A percentile compares a stretch with the other conserved stretches of the same genome.
These are phyloP conservation scores for Drosophila trichaetosa DNA, from an alignment of 2,888 invertebrate genomes.

Conservation along the genomic window DNA sequence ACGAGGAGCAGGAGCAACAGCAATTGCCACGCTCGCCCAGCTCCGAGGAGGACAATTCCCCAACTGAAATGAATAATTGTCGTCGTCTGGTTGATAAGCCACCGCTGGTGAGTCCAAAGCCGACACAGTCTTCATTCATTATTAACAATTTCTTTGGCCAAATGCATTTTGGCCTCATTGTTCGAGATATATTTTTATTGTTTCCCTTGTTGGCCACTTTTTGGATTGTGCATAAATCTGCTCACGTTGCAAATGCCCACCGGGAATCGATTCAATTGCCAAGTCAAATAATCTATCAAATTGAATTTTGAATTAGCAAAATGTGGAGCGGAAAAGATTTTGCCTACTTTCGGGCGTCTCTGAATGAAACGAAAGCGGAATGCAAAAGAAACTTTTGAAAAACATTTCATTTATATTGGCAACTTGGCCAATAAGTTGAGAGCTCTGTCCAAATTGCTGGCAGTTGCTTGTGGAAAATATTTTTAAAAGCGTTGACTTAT, in stretches of 20 bases:
- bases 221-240: conserved; percentile 40
- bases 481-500: not conserved
- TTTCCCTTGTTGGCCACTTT: conserved; percentile 21
- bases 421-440: conserved; percentile 14
- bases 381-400: not conserved
- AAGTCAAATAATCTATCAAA: conserved; percentile 17
- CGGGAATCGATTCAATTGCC: conserved; percentile 20
- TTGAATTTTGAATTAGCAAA: conserved; percentile 1
- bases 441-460: not conserved
- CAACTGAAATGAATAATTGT: conserved; percentile 94
- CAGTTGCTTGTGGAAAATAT: not conserved
- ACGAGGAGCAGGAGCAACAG: conserved; percentile 44
- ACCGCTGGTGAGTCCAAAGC: conserved; percentile 86
- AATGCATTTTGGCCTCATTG: conserved; percentile 21
- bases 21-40: conserved; percentile 85
- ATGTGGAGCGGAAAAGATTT: conserved; percentile 12
- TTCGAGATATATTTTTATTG: conserved; percentile 28
- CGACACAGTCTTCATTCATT: conserved; percentile 23
- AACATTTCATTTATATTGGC: conserved; percentile 30
- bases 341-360: conserved; percentile 59
- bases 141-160: conserved; percentile 46
- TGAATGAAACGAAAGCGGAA: not conserved
- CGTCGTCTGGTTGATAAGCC: conserved; percentile 93
- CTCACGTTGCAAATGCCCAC: conserved; percentile 37
- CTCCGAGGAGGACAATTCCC: conserved; percentile 95